These are phyloP conservation scores for Echinometra lucunter DNA, from an alignment of 53 echinoderm and acorn worm species.

Conservation along the genomic window DNA sequence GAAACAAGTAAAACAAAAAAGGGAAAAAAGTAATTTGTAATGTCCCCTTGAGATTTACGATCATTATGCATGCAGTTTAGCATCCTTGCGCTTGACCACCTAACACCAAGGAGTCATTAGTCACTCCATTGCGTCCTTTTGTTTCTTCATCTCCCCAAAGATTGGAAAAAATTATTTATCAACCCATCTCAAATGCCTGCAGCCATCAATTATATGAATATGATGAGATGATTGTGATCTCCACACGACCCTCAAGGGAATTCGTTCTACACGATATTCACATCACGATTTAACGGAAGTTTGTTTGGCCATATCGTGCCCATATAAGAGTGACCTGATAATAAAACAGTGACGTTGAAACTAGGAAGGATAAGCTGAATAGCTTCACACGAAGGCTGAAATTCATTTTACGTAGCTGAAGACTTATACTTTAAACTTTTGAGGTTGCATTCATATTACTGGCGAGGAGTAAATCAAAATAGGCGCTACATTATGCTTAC, in stretches of 20 bases:
- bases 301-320: background rate
- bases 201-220: slow-evolving; percentile 29
- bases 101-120: background rate
- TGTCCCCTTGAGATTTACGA: background rate
- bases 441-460: no score
- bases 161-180: background rate
- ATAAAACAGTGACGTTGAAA: background rate
- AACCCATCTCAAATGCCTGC: slow-evolving; percentile 2
- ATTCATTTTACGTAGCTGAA: no score
- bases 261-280: background rate
- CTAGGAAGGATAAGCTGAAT: no score
- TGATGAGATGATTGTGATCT: background rate
- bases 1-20: background rate
- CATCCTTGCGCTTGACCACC: background rate
- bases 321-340: background rate
- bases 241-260: background rate
- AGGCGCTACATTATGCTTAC: no score
- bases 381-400: no score
- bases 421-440: no score
- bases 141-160: background rate
- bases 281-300: background rate
- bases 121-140: background rate
- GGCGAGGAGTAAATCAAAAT: no score
- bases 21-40: background rate
- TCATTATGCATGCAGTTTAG: background rate